Evolutionary conservation across 2,797 vertebrate species (phyloP).

Genomic region (Erethizon dorsatum): DNA sequence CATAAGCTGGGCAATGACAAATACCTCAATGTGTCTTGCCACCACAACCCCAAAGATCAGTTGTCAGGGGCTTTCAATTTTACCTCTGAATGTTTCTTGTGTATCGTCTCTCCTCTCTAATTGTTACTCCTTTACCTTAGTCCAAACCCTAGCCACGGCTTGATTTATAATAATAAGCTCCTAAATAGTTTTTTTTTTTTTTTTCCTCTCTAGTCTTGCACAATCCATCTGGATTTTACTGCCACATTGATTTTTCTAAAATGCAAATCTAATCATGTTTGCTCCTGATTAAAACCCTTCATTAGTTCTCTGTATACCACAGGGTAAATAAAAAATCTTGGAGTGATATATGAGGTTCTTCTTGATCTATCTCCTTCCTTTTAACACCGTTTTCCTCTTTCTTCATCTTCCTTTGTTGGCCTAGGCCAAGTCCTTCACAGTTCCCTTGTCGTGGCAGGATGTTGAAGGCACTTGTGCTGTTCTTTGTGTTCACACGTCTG

Average conservation of each 20-base stretch:
- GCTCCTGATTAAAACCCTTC: constrained; percentile 79
- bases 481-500: background rate
- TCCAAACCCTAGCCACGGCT: background rate
- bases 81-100: background rate
- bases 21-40: background rate
- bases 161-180: constrained; percentile 77
- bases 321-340: constrained; percentile 68
- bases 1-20: background rate
- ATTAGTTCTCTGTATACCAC: constrained; percentile 71
- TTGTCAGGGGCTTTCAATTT: background rate
- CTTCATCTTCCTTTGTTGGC: background rate
- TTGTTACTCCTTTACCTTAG: background rate
- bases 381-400: background rate
- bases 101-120: background rate
- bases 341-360: background rate
- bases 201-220: constrained; percentile 56
- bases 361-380: background rate
- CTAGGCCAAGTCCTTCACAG: background rate
- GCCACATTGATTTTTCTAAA: constrained; percentile 78
- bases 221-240: constrained; percentile 77
- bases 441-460: background rate
- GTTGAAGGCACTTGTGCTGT: background rate
- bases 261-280: constrained; percentile 82
- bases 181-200: constrained; percentile 24
- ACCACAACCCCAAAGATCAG: constrained; percentile 22